These are phyloP conservation scores for Dicrostonyx torquatus DNA, from an alignment of 2,797 vertebrate species.

Conservation along the genomic window DNA sequence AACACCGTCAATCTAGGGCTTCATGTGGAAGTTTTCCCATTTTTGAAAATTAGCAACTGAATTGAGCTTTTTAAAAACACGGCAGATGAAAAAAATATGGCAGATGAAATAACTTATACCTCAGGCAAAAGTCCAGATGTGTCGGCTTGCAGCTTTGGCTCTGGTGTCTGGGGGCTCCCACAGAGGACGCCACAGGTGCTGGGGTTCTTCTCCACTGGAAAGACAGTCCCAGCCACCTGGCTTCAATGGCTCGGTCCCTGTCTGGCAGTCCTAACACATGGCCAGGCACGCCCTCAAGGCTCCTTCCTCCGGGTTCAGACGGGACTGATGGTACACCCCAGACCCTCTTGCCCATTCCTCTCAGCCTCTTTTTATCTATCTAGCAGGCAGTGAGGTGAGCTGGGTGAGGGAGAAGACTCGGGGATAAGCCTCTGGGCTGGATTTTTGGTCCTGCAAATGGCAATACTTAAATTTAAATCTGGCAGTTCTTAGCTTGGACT, in stretches of 20 bases:
- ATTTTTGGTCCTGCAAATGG: neutral
- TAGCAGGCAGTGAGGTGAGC: neutral
- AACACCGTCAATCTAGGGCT: neutral
- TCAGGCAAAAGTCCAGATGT: neutral
- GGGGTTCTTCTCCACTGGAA: neutral
- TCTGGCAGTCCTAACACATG: neutral
- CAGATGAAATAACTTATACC: neutral
- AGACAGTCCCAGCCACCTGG: neutral
- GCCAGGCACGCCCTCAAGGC: neutral
- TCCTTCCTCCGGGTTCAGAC: neutral
- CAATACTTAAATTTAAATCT: neutral
- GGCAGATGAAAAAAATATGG: too few species aligned
- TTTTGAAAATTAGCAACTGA: neutral
- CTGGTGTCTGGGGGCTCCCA: neutral
- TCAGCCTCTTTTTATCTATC: neutral
- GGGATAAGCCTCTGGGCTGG: neutral
- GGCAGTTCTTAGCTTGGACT: neutral
- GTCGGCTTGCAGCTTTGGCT: neutral
- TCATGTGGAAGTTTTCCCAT: neutral
- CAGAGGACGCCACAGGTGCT: neutral
- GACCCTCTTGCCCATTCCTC: neutral
- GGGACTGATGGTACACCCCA: neutral
- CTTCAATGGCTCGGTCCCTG: neutral
- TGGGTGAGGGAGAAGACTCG: too few species aligned
- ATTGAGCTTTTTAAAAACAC: neutral